A percentile compares a stretch with the other conserved stretches of the same genome.
These are phyloP conservation scores for Tiliacea citrago DNA, from an alignment of 2,888 invertebrate genomes.

Conservation along the genomic window DNA sequence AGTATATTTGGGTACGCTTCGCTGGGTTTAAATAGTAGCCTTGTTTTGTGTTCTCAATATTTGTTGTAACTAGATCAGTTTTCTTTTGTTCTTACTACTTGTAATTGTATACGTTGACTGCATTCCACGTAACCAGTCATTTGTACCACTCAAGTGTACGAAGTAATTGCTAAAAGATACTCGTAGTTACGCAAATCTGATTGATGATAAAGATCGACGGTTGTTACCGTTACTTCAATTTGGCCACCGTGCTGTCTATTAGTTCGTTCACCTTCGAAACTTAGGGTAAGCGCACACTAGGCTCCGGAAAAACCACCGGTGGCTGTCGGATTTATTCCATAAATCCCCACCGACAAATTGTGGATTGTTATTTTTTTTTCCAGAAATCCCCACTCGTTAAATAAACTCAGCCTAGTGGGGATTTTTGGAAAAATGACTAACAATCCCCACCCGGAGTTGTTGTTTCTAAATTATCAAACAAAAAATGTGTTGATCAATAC, in stretches of 20 bases:
- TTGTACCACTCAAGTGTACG: conserved; percentile 77
- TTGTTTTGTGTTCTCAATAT: conserved; percentile 63
- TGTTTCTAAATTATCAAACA: no score
- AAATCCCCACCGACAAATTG: no score
- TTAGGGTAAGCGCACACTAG: no score
- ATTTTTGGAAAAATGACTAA: no score
- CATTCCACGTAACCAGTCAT: conserved; percentile 80
- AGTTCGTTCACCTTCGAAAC: conserved; percentile 82
- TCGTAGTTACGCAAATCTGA: conserved; percentile 90
- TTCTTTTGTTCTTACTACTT: conserved; percentile 68
- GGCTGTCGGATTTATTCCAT: no score
- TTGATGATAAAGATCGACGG: conserved; percentile 87
- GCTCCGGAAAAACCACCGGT: no score
- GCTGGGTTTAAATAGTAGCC: conserved; percentile 57
- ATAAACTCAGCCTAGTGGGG: no score
- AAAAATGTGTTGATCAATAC: no score
- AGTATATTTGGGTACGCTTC: conserved; percentile 57
- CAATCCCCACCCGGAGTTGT: no score
- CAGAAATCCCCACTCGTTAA: no score
- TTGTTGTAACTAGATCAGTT: conserved; percentile 66
- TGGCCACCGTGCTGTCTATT: conserved; percentile 85
- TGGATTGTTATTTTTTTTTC: no score
- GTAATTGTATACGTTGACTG: conserved; percentile 76
- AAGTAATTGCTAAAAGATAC: conserved; percentile 87
- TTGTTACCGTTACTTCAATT: conserved; percentile 88